Evolutionary conservation across 1,140 invertebrate genomes (phyloP).

Genomic region (Achroia grisella): DNA sequence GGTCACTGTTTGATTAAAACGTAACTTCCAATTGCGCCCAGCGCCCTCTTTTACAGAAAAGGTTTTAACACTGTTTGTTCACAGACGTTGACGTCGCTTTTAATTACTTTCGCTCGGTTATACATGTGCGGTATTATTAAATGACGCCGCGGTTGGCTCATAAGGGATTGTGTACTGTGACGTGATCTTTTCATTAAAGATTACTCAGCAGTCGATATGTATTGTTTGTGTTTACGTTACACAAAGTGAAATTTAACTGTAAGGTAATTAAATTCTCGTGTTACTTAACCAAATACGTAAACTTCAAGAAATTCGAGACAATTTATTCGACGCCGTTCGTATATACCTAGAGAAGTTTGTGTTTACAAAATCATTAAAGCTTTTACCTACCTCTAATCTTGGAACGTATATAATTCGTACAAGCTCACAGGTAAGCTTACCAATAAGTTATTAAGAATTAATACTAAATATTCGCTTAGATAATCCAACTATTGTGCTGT

Average conservation of each 20-base stretch:
- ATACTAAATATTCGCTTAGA: neutral
- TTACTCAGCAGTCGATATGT: slow-evolving; percentile 2
- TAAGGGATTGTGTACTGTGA: slow-evolving; percentile 15
- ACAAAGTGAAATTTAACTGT: neutral
- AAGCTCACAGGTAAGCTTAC: too few species aligned
- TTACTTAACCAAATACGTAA: neutral
- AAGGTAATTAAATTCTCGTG: slow-evolving; percentile 1
- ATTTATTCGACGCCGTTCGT: slow-evolving; percentile 2
- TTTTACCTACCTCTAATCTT: slow-evolving; percentile 5
- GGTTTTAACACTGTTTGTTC: slow-evolving; percentile 31
- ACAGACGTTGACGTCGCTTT: slow-evolving; percentile 33
- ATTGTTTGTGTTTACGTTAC: slow-evolving; percentile 4
- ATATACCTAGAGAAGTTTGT: slow-evolving; percentile 2
- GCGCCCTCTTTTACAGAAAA: slow-evolving; percentile 36
- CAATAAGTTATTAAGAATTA: too few species aligned
- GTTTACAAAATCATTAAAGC: slow-evolving; percentile 4
- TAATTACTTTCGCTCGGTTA: slow-evolving; percentile 42
- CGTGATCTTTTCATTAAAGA: slow-evolving; percentile 18
- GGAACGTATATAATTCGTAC: neutral
- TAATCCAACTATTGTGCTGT: neutral
- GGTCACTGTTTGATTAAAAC: slow-evolving; percentile 60
- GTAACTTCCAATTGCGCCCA: slow-evolving; percentile 36
- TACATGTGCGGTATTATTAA: slow-evolving; percentile 37
- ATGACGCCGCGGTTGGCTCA: slow-evolving; percentile 18
- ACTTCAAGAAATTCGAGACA: neutral